Percentiles rank a stretch among this genome's conserved stretches.
phyloP scores from a whole-genome alignment of 2,888 invertebrate species.

The Eupithecia inturbata region DNA sequence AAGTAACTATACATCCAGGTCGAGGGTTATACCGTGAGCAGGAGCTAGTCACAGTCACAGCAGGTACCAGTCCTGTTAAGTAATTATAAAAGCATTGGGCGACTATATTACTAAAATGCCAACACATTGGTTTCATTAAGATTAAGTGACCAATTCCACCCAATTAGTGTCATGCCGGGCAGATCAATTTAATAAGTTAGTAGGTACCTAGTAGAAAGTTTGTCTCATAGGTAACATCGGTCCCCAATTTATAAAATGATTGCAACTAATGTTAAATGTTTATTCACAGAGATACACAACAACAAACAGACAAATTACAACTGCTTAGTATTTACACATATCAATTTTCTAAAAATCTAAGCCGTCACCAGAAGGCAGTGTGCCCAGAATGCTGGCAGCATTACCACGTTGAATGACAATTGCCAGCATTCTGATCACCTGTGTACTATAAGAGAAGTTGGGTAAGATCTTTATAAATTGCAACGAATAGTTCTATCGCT shows the following conservation, averaged over 20 bases:
- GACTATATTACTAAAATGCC: conserved; percentile 19
- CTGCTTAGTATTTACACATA: too few species aligned
- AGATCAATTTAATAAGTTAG: conserved; percentile 22
- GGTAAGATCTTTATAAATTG: not conserved
- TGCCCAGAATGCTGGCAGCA: too few species aligned
- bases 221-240: not conserved
- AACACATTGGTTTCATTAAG: conserved; percentile 30
- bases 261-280: not conserved
- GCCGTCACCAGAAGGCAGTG: too few species aligned
- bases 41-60: not conserved
- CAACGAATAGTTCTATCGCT: not conserved
- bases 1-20: not conserved
- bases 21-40: not conserved
- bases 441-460: too few species aligned
- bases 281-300: too few species aligned
- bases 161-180: conserved; percentile 33
- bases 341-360: too few species aligned
- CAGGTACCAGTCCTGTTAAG: not conserved
- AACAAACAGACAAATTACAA: too few species aligned
- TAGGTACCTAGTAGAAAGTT: not conserved
- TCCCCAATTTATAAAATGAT: not conserved
- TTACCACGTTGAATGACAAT: too few species aligned
- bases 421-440: too few species aligned
- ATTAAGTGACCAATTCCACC: conserved; percentile 27
- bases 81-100: conserved; percentile 10